These are phyloP conservation scores for Lasiommata megera DNA, from an alignment of 2,888 invertebrate genomes.

Conservation along the genomic window DNA sequence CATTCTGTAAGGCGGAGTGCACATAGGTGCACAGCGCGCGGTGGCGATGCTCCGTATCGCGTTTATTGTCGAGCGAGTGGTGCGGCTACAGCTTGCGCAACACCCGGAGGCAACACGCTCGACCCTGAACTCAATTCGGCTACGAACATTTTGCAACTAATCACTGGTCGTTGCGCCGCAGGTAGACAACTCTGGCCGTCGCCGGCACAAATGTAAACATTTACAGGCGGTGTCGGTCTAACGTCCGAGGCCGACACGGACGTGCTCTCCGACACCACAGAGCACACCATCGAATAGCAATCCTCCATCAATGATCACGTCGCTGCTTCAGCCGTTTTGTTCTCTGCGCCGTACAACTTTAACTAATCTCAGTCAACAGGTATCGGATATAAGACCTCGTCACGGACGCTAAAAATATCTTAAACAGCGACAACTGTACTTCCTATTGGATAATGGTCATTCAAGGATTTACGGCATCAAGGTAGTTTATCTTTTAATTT, in stretches of 20 bases:
- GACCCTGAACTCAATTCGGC: slow-evolving; percentile 79
- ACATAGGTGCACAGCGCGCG: slow-evolving; percentile 7
- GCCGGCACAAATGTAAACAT: slow-evolving; percentile 79
- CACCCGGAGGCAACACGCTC: slow-evolving; percentile 73
- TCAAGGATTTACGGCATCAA: slow-evolving; percentile 32
- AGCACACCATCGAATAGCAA: slow-evolving; percentile 49
- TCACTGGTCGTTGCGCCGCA: slow-evolving; percentile 58
- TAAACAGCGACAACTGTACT: slow-evolving; percentile 24
- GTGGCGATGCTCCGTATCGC: background rate
- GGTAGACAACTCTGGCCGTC: slow-evolving; percentile 51
- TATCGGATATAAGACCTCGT: slow-evolving; percentile 14
- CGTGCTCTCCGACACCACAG: slow-evolving; percentile 53
- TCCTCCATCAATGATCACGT: slow-evolving; percentile 41
- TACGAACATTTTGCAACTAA: slow-evolving; percentile 78
- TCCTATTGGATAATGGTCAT: slow-evolving; percentile 35
- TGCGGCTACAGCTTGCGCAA: slow-evolving; percentile 53
- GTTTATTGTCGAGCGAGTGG: slow-evolving; percentile 36
- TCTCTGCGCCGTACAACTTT: background rate
- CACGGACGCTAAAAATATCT: slow-evolving; percentile 31
- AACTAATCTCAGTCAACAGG: slow-evolving; percentile 2
- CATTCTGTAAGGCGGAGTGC: slow-evolving; percentile 6
- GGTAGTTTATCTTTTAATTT: slow-evolving; percentile 29
- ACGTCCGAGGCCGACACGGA: slow-evolving; percentile 67
- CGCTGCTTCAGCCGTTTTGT: slow-evolving; percentile 16
- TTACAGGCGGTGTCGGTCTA: slow-evolving; percentile 68